Conservation (phyloP, 2,888 invertebrate genomes). For the Cephonodes hylas region DNA sequence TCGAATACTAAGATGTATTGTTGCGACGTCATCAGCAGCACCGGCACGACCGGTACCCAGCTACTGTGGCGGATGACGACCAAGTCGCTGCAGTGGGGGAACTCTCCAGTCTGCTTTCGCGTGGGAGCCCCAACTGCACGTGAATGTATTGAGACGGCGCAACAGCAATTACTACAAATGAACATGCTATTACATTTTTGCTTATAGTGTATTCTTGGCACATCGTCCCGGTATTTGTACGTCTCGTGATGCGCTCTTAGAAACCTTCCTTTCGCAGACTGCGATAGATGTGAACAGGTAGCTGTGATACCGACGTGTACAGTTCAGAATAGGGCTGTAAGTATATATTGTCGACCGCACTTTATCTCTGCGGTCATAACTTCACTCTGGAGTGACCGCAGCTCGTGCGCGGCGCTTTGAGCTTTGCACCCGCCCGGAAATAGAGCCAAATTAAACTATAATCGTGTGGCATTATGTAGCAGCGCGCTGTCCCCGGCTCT, state of each 20-base stretch:
- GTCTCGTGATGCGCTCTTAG: neutral
- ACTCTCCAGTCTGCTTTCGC: constrained; percentile 43
- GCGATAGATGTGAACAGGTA: neutral
- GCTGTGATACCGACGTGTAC: neutral
- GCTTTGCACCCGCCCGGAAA: constrained; percentile 38
- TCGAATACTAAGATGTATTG: neutral
- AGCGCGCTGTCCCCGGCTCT: neutral
- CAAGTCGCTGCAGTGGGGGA: neutral
- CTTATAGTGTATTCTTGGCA: constrained; percentile 40
- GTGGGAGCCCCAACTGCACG: constrained; percentile 52
- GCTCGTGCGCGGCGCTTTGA: constrained; percentile 33
- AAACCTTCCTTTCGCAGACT: neutral
- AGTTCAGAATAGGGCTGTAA: neutral
- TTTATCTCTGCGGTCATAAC: constrained; percentile 42
- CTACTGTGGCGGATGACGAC: neutral
- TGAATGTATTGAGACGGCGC: constrained; percentile 31
- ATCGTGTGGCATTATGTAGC: neutral
- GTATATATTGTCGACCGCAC: constrained; percentile 36
- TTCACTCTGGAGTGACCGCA: constrained; percentile 42
- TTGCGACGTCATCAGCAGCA: neutral
- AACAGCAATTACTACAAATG: constrained; percentile 49
- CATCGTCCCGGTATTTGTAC: neutral
- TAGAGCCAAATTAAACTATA: constrained; percentile 13
- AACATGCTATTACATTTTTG: constrained; percentile 45
- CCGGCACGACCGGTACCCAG: neutral